Evolutionary conservation across 37 sponge, comb jelly and placozoan species (phyloP).

Genomic region (Petrosia ficiformis): DNA sequence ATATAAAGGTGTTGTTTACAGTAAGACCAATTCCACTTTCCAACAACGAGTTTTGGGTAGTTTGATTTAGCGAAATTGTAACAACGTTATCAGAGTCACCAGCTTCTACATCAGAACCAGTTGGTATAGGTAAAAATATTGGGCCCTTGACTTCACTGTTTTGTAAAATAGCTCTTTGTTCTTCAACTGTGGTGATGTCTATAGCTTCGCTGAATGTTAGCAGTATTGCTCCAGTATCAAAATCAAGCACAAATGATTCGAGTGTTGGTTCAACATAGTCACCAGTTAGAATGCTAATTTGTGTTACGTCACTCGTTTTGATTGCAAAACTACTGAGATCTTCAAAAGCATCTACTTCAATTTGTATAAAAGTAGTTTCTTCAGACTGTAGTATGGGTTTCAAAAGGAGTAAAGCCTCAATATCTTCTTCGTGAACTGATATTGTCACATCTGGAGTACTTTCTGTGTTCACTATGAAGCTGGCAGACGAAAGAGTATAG

Average conservation of each 20-base stretch:
- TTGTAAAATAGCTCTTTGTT: constrained; percentile 43
- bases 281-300: constrained; percentile 29
- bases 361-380: constrained; percentile 52
- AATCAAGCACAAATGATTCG: constrained; percentile 53
- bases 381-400: constrained; percentile 36
- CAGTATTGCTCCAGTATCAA: constrained; percentile 32
- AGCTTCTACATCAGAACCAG: not conserved
- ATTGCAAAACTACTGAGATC: constrained; percentile 28
- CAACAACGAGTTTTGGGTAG: constrained; percentile 9
- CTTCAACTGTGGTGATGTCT: constrained; percentile 28
- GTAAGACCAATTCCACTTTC: constrained; percentile 39
- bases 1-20: constrained; percentile 48
- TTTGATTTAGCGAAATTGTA: constrained; percentile 20
- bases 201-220: constrained; percentile 81
- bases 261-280: constrained; percentile 72
- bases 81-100: constrained; percentile 25
- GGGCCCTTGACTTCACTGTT: constrained; percentile 4
- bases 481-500: constrained; percentile 37
- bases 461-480: constrained; percentile 26
- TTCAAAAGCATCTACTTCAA: constrained; percentile 37
- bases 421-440: constrained; percentile 39
- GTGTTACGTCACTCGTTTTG: constrained; percentile 4
- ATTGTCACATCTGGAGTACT: constrained; percentile 54
- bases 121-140: constrained; percentile 25
- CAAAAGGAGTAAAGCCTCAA: constrained; percentile 32